Evolutionary conservation across 2,797 vertebrate species (phyloP).

Genomic region (Notoglanidium macrostoma): DNA sequence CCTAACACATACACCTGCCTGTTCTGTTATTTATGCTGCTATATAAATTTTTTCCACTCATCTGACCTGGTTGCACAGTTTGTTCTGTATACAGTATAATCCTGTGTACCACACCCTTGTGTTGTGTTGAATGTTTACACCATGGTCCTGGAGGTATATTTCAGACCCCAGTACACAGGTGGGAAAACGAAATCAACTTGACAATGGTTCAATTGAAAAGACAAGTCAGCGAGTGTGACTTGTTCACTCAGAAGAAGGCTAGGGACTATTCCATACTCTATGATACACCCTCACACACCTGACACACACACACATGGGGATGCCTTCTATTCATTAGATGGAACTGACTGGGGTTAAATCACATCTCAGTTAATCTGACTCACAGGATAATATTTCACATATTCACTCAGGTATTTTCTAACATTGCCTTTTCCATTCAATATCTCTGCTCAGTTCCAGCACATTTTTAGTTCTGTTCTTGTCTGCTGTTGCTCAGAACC

Average conservation of each 20-base stretch:
- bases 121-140: background rate
- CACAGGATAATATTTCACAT: constrained; percentile 9
- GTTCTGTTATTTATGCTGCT: background rate
- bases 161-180: background rate
- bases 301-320: background rate
- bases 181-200: background rate
- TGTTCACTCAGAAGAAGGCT: background rate
- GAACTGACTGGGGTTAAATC: background rate
- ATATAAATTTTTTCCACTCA: background rate
- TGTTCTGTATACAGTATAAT: background rate
- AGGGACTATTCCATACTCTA: background rate
- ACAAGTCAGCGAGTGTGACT: background rate
- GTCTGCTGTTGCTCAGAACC: background rate
- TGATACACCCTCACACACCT: background rate
- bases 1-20: background rate
- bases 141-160: background rate
- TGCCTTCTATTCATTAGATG: background rate
- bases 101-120: background rate
- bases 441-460: constrained; percentile 1
- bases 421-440: background rate
- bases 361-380: background rate
- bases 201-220: background rate
- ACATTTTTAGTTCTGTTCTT: background rate
- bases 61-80: background rate
- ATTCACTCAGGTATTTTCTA: constrained; percentile 6